Base-by-base conservation (phyloP, 2,888 invertebrate species). In the Eueremaeus valkanovi region DNA sequence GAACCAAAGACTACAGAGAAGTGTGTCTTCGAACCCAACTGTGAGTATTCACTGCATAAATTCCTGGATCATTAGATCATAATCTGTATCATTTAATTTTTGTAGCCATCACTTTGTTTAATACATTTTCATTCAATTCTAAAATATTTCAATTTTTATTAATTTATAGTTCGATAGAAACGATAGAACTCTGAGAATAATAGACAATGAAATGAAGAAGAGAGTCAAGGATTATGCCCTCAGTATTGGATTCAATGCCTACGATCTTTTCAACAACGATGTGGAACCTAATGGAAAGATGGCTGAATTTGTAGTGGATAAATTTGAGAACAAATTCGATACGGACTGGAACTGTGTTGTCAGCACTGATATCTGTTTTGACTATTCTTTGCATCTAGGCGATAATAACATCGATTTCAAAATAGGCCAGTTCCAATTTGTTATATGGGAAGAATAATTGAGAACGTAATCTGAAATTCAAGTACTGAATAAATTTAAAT, bases 401-500 rank as follows among this genome's bases (percentile, higher is more conserved):
- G 58, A 58, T 3, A 58, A 58, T 16, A 27, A 58, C 29, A 58
- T 58, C 58, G 24, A 58, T 29, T 58, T 58, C 58, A 58, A 58
- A 16, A 58, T 58, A 58, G 58, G 58, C 24, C 5, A 27, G 27
- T 58, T 58, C 58, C 58, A 58, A 16, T 58, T 58, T 13, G 27
- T 58, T 24, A 58, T 58, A 18, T 58, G 58, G 58, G 58, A 58
- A n/a, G n/a, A n/a, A n/a, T n/a, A n/a, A n/a, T n/a, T n/a, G n/a
- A n/a, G n/a, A n/a, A n/a, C n/a, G n/a, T n/a, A n/a, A n/a, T n/a
- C n/a, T n/a, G n/a, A n/a, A n/a, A n/a, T n/a, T n/a, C n/a, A n/a
- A n/a, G n/a, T n/a, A n/a, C n/a, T n/a, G n/a, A n/a, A n/a, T n/a
- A n/a, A n/a, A n/a, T n/a, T n/a, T n/a, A n/a, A n/a, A n/a, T n/a